Percentiles rank a stretch among this genome's conserved stretches.
These are phyloP conservation scores for Oryzias woworae DNA, from an alignment of 2,113 vertebrate genomes.

Conservation along the genomic window DNA sequence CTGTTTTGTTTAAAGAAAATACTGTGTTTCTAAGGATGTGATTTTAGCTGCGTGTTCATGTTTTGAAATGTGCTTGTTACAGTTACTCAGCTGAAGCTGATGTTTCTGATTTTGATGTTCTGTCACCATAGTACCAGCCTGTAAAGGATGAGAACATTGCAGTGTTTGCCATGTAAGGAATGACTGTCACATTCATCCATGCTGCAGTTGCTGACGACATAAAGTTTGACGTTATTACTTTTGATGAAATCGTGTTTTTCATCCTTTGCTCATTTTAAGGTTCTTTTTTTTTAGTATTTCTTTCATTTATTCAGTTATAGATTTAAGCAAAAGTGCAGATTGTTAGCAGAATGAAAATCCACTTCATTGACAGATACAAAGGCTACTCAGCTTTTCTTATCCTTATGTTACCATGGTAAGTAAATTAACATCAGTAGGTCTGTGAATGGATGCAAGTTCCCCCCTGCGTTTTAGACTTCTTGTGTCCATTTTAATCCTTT, in stretches of 20 bases:
- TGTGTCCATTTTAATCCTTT: constrained; percentile 17
- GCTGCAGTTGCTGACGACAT: background rate
- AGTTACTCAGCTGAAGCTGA: constrained; percentile 30
- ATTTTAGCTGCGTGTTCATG: no score
- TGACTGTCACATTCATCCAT: background rate
- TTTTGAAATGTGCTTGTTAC: background rate
- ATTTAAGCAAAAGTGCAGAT: constrained; percentile 56
- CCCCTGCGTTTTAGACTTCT: constrained; percentile 34
- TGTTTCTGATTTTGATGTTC: constrained; percentile 23
- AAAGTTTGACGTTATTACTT: constrained; percentile 2
- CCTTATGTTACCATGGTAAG: constrained; percentile 68
- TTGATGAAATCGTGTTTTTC: background rate
- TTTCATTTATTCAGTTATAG: background rate
- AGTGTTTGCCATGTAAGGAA: background rate
- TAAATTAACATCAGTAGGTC: constrained; percentile 58
- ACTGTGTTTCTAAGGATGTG: no score
- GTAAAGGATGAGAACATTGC: constrained; percentile 36
- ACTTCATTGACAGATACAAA: constrained; percentile 53
- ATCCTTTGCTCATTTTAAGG: no score
- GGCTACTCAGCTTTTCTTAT: constrained; percentile 61
- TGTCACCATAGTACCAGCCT: constrained; percentile 57
- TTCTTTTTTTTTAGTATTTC: no score
- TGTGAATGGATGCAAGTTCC: constrained; percentile 64
- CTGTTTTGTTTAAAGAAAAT: no score
- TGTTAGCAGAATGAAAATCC: constrained; percentile 60